Evolutionary conservation across 2,888 invertebrate species (phyloP).

Genomic region (Pristionchus japonicus): DNA sequence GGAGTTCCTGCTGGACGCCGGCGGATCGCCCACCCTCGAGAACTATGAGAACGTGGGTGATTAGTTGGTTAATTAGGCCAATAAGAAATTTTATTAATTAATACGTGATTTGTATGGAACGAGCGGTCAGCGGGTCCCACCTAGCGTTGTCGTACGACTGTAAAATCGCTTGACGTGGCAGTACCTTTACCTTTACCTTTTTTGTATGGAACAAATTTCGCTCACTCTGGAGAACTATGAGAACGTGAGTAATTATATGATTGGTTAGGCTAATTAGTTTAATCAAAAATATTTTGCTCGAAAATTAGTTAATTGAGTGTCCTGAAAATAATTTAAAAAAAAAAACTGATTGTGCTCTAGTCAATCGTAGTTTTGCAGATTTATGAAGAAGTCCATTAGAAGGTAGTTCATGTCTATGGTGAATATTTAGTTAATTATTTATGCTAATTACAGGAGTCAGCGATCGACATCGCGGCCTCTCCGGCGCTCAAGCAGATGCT

Average conservation of each 20-base stretch:
- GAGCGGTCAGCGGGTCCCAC: no score
- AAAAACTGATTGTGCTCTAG: no score
- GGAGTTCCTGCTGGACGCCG: background rate
- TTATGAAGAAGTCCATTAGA: no score
- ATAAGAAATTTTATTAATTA: no score
- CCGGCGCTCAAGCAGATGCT: background rate
- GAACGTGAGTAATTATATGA: background rate
- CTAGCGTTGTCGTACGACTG: no score
- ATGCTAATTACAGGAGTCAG: background rate
- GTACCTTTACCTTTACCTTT: no score
- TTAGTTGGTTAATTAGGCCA: no score
- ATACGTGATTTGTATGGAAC: no score
- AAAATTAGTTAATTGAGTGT: background rate
- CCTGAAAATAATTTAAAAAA: background rate
- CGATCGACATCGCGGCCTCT: slow-evolving; percentile 5
- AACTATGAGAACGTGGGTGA: background rate
- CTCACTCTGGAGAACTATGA: background rate
- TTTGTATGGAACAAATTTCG: no score
- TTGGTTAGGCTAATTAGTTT: background rate
- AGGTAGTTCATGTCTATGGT: background rate
- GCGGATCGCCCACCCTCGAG: background rate
- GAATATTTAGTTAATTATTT: background rate
- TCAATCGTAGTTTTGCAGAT: no score
- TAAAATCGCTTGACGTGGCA: no score
- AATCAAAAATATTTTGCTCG: background rate